Percentiles rank a stretch among this genome's conserved stretches.
Evolutionary conservation across 1,140 invertebrate genomes (phyloP).

Genomic region (Lordiphosa mommai): DNA sequence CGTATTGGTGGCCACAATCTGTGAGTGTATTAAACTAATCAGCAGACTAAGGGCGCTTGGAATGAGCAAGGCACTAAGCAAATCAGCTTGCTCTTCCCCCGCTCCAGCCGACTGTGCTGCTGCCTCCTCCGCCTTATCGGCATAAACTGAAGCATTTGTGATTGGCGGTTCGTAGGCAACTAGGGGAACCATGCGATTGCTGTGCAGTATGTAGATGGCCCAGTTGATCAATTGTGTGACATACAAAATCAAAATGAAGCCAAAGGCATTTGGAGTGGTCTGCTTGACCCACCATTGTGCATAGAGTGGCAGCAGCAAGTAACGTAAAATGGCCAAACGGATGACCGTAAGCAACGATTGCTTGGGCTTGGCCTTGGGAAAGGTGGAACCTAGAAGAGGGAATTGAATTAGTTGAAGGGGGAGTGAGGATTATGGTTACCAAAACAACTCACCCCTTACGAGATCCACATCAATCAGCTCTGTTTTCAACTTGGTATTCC

Average conservation of each 20-base stretch:
- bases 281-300: constrained; percentile 94
- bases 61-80: constrained; percentile 82
- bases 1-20: constrained; percentile 90
- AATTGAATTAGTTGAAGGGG: not conserved
- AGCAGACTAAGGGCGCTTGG: constrained; percentile 90
- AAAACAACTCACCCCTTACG: constrained; percentile 88
- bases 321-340: constrained; percentile 87
- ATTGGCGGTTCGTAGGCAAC: constrained; percentile 23
- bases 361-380: constrained; percentile 95
- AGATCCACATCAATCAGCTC: constrained; percentile 97
- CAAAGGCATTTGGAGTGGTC: constrained; percentile 87
- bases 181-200: constrained; percentile 68
- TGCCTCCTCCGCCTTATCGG: constrained; percentile 25
- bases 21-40: constrained; percentile 92
- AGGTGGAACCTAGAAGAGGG: constrained; percentile 88
- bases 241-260: constrained; percentile 88
- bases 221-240: constrained; percentile 87
- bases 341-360: constrained; percentile 91
- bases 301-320: constrained; percentile 90
- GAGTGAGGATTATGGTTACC: no score
- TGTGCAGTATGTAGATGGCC: constrained; percentile 82
- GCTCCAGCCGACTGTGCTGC: no score
- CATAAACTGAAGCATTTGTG: constrained; percentile 8
- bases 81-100: constrained; percentile 55
- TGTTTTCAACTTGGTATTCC: constrained; percentile 92